Evolutionary conservation across 2,888 invertebrate genomes (phyloP).

Genomic region (Drosophila lacicola): DNA sequence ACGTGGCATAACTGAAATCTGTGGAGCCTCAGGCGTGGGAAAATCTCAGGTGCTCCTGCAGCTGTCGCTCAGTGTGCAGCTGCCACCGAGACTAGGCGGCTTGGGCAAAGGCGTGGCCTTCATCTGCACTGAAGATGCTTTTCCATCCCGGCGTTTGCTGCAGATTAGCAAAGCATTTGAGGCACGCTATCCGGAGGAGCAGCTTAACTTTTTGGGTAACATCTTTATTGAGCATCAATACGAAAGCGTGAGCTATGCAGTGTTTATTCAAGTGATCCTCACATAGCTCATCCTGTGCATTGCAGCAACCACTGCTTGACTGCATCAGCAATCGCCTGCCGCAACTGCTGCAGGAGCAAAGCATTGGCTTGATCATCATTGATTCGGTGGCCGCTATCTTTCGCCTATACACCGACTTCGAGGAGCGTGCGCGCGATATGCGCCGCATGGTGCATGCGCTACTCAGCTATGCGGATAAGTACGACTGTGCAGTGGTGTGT

Average conservation of each 20-base stretch:
- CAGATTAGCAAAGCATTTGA: constrained; percentile 86
- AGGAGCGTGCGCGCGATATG: constrained; percentile 87
- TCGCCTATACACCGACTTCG: constrained; percentile 86
- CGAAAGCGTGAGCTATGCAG: constrained; percentile 84
- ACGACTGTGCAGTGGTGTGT: constrained; percentile 88
- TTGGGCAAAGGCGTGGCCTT: constrained; percentile 87
- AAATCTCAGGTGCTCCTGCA: constrained; percentile 92
- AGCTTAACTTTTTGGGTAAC: constrained; percentile 86
- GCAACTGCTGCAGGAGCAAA: constrained; percentile 85
- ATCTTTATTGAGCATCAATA: constrained; percentile 89
- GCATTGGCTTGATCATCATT: constrained; percentile 88
- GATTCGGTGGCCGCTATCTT: constrained; percentile 92
- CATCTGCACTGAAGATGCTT: constrained; percentile 90
- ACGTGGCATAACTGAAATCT: constrained; percentile 90
- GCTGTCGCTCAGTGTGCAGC: constrained; percentile 89
- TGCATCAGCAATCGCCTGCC: constrained; percentile 87
- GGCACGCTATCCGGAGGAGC: constrained; percentile 76
- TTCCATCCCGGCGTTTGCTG: constrained; percentile 89
- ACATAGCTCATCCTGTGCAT: background rate
- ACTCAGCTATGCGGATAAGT: constrained; percentile 86
- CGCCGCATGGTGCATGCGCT: constrained; percentile 87
- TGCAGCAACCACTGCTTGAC: constrained; percentile 86
- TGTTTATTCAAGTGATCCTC: background rate
- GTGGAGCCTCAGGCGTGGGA: constrained; percentile 90
- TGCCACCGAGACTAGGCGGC: constrained; percentile 86